Evolutionary conservation across 2,113 vertebrate species (phyloP), one percentile per base, ranked within the genome.

Genomic region (Chaenogobius annularis): DNA sequence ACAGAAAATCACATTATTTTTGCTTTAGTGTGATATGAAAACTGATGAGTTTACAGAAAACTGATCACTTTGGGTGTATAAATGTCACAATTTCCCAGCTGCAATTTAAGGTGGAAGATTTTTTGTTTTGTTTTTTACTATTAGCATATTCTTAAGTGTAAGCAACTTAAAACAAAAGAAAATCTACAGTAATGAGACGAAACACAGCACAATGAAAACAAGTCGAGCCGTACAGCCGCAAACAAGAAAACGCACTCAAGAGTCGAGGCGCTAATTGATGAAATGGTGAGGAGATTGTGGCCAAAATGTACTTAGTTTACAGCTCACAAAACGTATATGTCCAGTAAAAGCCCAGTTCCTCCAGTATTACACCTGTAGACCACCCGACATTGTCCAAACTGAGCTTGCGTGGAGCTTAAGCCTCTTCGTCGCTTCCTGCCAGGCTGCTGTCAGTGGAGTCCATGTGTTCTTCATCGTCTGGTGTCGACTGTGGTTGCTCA

Each of bases 401-500:
- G 17, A 54, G 47, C 73, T 31, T 68, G 52, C 66, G n/a, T 22
- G 61, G 20, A 61, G 14, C 44, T 43, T 20, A 62, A 13, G 93
- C 92, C 31, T 97, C 95, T 0, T 94, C 93, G 62, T 96, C 96
- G 22, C 96, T 98, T 83, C 94, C 94, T 58, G 92, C 94, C 69
- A 96, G 82, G 87, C 96, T 98, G 94, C 96, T 98, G 85, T 95
- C 95, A 74, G 96, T 97, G 47, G 96, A 98, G 50, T 84, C 92
- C 63, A 40, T 80, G 13, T 91, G 92, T 81, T 92, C 90, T 23
- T 84, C 79, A 52, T 71, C 19, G 7, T 89, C 44, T 22, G 66
- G 68, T 26, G 61, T 55, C 6, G 61, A n/a, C 22, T 74, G 68
- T 11, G 59, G n/a, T 77, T 81, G 44, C 73, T 81, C 58, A 59